Percentiles rank a stretch among this genome's conserved stretches.
Evolutionary conservation across 35 echinoderm and acorn worm species (phyloP).

Genomic region (Acanthaster planci): DNA sequence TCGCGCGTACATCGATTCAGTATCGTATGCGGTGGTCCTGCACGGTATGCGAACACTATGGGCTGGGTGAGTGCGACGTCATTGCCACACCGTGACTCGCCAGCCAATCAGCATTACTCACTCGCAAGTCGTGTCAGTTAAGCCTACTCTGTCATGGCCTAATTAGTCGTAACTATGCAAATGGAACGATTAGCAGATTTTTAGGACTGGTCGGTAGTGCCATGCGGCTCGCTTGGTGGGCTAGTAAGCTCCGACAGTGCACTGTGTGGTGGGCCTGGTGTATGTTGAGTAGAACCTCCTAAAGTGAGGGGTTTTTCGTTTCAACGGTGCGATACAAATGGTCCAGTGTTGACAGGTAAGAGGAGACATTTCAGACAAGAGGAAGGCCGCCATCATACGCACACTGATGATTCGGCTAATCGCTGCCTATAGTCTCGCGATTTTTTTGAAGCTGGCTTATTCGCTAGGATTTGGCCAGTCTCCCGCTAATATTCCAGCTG

Average conservation of each 20-base stretch:
- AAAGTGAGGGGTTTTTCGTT: not conserved
- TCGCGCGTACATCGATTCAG: too few relatives aligned
- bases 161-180: conserved; percentile 57
- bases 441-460: not conserved
- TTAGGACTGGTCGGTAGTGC: conserved; percentile 2
- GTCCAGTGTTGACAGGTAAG: not conserved
- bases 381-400: not conserved
- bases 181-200: conserved; percentile 49
- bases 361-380: conserved; percentile 8
- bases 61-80: not conserved
- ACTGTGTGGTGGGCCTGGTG: not conserved
- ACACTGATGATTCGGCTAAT: conserved; percentile 1
- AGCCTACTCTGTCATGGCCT: conserved; percentile 32
- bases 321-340: conserved; percentile 14
- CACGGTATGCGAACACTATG: not conserved
- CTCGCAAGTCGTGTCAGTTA: conserved; percentile 5
- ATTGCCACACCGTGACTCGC: not conserved
- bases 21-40: not conserved
- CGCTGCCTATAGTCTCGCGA: not conserved
- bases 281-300: not conserved
- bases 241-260: not conserved
- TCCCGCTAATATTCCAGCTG: not conserved
- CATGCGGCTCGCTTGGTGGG: conserved; percentile 16
- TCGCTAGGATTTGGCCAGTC: not conserved
- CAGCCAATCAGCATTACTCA: not conserved